Conservation (phyloP, 2,797 vertebrate species). For the Chiloscyllium punctatum region DNA sequence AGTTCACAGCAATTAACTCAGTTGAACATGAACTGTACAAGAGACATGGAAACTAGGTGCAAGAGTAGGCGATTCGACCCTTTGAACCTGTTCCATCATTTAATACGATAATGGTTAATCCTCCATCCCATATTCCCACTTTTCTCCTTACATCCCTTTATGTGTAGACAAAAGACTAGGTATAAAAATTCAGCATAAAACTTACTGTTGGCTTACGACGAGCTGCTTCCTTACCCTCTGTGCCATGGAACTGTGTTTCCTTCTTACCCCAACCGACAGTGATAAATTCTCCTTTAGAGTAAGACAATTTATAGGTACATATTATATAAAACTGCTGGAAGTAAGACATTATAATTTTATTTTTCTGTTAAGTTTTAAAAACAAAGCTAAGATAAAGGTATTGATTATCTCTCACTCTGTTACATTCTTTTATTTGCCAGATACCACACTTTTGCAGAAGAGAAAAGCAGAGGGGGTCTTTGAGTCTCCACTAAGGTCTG, state of each 20-base stretch:
- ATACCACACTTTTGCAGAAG: neutral
- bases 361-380: neutral
- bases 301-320: constrained; percentile 36
- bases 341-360: neutral
- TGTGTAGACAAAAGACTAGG: neutral
- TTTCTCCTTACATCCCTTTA: too few species aligned
- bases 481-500: neutral
- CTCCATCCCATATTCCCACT: too few species aligned
- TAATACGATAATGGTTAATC: too few species aligned
- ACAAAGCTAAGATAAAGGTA: neutral
- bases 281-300: constrained; percentile 76
- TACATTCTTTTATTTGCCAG: neutral
- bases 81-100: too few species aligned
- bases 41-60: too few species aligned
- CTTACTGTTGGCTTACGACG: constrained; percentile 68
- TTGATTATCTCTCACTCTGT: neutral
- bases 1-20: neutral
- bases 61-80: too few species aligned
- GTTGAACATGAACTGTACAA: neutral
- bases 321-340: neutral
- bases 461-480: neutral
- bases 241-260: constrained; percentile 95
- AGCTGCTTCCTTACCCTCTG: constrained; percentile 85
- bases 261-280: constrained; percentile 96
- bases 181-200: neutral